phyloP scores from a whole-genome alignment of 2,113 vertebrate genomes.

The Galbula dea region DNA sequence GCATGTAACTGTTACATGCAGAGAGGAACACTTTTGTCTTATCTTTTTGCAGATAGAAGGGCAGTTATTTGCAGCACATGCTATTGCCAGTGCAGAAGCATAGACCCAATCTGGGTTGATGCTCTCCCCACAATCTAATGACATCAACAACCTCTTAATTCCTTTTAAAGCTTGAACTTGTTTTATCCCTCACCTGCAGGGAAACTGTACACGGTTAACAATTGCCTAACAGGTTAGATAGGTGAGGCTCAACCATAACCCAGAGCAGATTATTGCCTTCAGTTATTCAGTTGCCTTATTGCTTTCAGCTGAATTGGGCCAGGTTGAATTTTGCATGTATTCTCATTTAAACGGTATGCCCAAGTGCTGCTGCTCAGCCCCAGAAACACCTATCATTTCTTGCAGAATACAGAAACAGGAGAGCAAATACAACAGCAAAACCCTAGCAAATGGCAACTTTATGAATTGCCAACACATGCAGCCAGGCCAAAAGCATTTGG shows the following conservation, averaged over 20 bases:
- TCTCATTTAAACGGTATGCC: neutral
- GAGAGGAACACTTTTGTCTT: neutral
- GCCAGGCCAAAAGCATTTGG: neutral
- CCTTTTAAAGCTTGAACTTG: conserved; percentile 1
- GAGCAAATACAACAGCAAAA: neutral
- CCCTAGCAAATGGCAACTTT: neutral
- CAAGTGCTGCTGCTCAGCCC: neutral
- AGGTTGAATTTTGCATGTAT: neutral
- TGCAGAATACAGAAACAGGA: neutral
- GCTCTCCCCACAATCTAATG: neutral
- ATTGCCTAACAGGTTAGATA: neutral
- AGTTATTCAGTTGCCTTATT: no score
- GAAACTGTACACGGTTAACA: conserved; percentile 5
- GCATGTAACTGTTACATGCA: neutral
- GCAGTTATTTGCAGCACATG: neutral
- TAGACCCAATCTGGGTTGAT: neutral
- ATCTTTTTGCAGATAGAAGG: neutral
- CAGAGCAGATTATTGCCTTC: neutral
- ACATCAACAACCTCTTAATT: neutral
- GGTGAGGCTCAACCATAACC: neutral
- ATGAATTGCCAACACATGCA: neutral
- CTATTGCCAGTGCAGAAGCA: neutral
- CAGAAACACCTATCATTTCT: neutral
- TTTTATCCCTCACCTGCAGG: neutral
- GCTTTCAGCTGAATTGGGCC: no score